A percentile compares a stretch with the other conserved stretches of the same genome.
phyloP scores from a whole-genome alignment of 1,140 invertebrate species.

The Luehdorfia chinensis region DNA sequence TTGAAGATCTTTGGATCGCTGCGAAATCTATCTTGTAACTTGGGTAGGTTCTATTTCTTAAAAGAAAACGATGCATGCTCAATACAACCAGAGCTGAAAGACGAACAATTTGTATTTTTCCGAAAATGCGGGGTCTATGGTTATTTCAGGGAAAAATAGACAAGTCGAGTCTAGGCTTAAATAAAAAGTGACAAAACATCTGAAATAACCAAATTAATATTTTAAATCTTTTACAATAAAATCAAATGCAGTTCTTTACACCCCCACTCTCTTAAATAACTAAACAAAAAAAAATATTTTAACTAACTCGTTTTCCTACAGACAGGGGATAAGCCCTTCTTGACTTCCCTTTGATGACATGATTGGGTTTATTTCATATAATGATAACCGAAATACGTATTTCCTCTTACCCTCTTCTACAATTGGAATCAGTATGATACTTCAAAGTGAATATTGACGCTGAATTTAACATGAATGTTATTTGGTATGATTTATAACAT shows the following conservation, averaged over 20 bases:
- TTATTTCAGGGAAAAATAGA: no score
- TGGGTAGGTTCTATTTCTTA: no score
- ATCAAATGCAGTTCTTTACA: background rate
- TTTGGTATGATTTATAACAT: background rate
- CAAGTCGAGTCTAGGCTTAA: no score
- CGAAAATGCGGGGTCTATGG: no score
- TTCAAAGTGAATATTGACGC: constrained; percentile 26
- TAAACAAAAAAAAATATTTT: constrained; percentile 32
- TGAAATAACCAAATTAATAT: no score
- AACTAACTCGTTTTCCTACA: constrained; percentile 40
- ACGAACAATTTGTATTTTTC: no score
- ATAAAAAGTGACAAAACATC: no score
- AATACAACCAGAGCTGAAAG: no score
- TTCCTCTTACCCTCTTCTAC: constrained; percentile 20
- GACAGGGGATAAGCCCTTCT: constrained; percentile 23
- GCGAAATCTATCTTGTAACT: no score
- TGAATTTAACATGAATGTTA: constrained; percentile 13
- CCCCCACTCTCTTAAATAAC: constrained; percentile 12
- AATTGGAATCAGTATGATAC: constrained; percentile 11
- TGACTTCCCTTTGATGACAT: constrained; percentile 42
- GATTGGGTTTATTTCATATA: constrained; percentile 46
- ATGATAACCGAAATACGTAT: constrained; percentile 48
- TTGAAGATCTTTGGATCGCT: no score
- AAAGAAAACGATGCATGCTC: no score
- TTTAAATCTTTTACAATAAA: background rate